Conservation (phyloP, 2,797 vertebrate species). For the Myripristis murdjan region DNA sequence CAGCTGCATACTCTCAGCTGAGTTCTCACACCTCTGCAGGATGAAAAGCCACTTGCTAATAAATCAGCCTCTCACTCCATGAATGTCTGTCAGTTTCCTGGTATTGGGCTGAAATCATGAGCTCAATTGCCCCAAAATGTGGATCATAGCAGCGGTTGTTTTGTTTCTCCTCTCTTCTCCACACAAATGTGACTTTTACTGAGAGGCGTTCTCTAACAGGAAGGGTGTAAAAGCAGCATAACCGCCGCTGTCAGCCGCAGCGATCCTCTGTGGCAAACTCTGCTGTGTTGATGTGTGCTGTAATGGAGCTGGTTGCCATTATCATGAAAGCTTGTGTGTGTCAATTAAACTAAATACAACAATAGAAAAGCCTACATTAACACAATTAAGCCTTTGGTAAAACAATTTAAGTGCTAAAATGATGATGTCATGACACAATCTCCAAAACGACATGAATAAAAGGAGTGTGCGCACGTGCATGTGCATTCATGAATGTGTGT, state of each 20-base stretch:
- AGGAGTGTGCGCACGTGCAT: not conserved
- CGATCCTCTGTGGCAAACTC: constrained; percentile 45
- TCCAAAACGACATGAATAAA: constrained; percentile 9
- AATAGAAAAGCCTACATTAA: constrained; percentile 2
- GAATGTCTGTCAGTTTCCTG: constrained; percentile 20
- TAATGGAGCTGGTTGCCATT: constrained; percentile 31
- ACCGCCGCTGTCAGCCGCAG: constrained; percentile 53
- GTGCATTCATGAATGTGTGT: too few species aligned
- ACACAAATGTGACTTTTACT: constrained; percentile 21
- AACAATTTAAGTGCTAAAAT: not conserved
- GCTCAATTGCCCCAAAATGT: not conserved
- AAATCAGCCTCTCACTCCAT: constrained; percentile 18
- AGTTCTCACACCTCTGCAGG: constrained; percentile 10
- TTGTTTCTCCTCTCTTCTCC: constrained; percentile 16
- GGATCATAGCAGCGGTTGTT: constrained; percentile 17
- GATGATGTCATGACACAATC: not conserved
- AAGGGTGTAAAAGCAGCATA: not conserved
- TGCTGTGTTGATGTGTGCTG: constrained; percentile 19
- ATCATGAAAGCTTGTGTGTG: constrained; percentile 26
- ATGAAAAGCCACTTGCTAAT: constrained; percentile 2
- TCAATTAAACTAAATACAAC: constrained; percentile 13
- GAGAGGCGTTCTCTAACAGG: constrained; percentile 19
- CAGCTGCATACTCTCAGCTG: not conserved
- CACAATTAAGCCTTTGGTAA: constrained; percentile 4
- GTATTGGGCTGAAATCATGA: not conserved